Percentiles rank a stretch among this genome's conserved stretches.
Evolutionary conservation across 2,113 vertebrate species (phyloP).

Genomic region (Leucoraja erinaceus): DNA sequence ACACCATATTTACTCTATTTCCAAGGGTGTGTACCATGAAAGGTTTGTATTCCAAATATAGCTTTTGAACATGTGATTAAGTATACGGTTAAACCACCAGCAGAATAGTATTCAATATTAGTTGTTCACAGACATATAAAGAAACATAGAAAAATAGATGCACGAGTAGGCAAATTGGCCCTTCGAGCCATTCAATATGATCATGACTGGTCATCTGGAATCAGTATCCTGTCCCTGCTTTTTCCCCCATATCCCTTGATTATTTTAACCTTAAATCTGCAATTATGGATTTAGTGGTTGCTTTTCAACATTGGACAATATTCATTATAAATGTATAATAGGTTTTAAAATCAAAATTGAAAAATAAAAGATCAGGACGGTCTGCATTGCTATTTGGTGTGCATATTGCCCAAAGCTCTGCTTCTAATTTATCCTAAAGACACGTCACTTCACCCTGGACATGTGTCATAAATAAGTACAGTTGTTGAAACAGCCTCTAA

Average conservation of each 20-base stretch:
- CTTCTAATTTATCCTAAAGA: background rate
- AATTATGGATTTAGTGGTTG: background rate
- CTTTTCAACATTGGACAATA: background rate
- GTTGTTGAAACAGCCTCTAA: background rate
- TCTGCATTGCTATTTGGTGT: no score
- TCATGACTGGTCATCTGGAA: no score
- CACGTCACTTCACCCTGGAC: background rate
- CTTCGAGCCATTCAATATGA: no score
- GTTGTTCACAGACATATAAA: background rate
- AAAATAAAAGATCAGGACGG: no score
- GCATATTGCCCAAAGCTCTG: background rate
- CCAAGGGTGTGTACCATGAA: no score
- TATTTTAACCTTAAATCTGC: background rate
- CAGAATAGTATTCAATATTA: background rate
- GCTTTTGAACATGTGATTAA: background rate
- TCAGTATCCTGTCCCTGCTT: no score
- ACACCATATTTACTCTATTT: no score
- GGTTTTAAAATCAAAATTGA: background rate
- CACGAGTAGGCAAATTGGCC: no score
- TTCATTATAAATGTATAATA: background rate
- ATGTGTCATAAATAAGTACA: background rate
- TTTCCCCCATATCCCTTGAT: no score
- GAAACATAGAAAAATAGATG: no score
- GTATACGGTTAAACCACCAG: background rate
- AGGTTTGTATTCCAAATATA: background rate